Base-by-base conservation (phyloP, 2,797 vertebrate genomes). In the Dipus sagitta region DNA sequence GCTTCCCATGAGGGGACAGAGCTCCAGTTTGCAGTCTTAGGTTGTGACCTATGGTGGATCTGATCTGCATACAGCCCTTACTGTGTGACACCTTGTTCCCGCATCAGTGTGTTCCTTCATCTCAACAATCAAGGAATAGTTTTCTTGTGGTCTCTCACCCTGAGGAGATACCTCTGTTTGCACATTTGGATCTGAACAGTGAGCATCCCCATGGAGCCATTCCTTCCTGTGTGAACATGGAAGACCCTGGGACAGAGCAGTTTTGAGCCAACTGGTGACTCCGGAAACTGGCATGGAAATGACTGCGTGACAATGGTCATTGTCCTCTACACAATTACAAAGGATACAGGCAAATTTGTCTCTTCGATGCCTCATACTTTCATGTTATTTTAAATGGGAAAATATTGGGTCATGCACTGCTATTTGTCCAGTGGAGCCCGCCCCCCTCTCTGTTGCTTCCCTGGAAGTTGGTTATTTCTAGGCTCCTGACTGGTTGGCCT, bases 381-480 rank as follows among this genome's bases (percentile, higher is more conserved):
- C 32, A 10, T 11, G n/a, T 71, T 32, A 54, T 52, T 28, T 62
- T 30, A 8, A 4, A 2, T 3, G 54, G 47, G 23, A 42, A 71
- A 71, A n/a, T 4, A 28, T 0, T 12, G 28, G 26, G 60, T 2
- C 14, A 2, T 34, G 52, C 3, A 64, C 14, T 14, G 78, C 52
- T 2, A 1, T 21, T 24, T 58, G 42, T 58, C 30, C 5, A 21
- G 0, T 0, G 14, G 6, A 0, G 0, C 3, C 34, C 21, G 7
- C 79, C n/a, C 34, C 47, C n/a, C 0, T 54, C 30, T 11, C 47
- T 47, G 47, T 9, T 47, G 47, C 47, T 7, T 47, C 47, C 47
- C 47, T 47, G 47, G 47, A 9, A 47, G 3, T 24, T 13, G 14
- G 7, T 30, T 11, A 65, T 4, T 20, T 74, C 38, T 68, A 17